Evolutionary conservation across 2,888 invertebrate genomes (phyloP).

Genomic region (Callimorpha dominula): DNA sequence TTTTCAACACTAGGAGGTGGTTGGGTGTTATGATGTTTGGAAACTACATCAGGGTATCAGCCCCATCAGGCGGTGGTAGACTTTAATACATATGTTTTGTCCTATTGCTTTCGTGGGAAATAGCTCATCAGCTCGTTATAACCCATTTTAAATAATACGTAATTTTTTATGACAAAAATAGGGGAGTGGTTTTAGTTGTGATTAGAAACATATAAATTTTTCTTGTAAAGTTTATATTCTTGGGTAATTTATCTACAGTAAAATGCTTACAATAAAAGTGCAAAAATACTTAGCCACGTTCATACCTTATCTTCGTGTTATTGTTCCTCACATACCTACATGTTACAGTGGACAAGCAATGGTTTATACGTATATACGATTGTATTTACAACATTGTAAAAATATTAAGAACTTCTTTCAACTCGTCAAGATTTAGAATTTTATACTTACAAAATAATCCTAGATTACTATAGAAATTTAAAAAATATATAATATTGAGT

Average conservation of each 20-base stretch:
- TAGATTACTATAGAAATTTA: background rate
- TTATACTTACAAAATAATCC: background rate
- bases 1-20: no score
- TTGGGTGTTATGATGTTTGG: no score
- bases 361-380: background rate
- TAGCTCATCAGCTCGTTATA: background rate
- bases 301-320: constrained; percentile 21
- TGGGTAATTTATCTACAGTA: constrained; percentile 35
- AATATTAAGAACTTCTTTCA: background rate
- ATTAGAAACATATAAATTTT: constrained; percentile 20
- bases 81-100: background rate
- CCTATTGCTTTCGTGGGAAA: background rate
- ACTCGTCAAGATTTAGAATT: background rate
- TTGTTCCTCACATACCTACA: constrained; percentile 14
- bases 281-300: constrained; percentile 41
- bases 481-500: background rate
- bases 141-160: background rate
- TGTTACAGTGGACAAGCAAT: background rate
- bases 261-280: constrained; percentile 44
- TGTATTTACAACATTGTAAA: background rate
- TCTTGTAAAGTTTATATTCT: constrained; percentile 35
- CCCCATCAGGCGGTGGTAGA: background rate
- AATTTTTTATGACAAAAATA: background rate
- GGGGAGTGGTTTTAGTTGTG: background rate
- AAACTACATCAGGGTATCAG: no score